Evolutionary conservation across 2,797 vertebrate genomes (phyloP), one percentile per base, ranked within the genome.

Genomic region (Cynodonichthys magdalenae): DNA sequence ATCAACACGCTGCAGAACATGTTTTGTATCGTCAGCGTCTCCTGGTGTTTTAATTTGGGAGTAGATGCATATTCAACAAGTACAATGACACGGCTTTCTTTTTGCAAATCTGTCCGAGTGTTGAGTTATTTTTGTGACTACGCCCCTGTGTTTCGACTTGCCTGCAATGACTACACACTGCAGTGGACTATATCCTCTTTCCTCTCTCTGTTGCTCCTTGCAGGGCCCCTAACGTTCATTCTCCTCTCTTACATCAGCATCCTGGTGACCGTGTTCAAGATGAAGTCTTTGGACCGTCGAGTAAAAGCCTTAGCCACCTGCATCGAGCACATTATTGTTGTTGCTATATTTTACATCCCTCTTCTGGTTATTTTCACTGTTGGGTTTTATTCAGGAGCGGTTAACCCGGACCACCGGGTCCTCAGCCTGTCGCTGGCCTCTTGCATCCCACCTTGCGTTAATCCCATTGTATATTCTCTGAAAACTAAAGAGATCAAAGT

Each of bases 81-180:
- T 15, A 71, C 84, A 49, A 86, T 92, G 52, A 81, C 74, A 7
- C 51, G 2, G 19, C 63, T 93, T 48, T 90, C 87, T 6, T 93
- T 90, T 39, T 93, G 92, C 41, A 73, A 29, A 1, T 92, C 91
- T 9, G 63, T 90, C 1, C 44, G 2, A 8, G 87, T 92, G 59
- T 74, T 80, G 46, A 92, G 91, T 34, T 92, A 90, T 63, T 92
- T 93, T 66, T 93, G 92, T 59, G 90, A 92, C 63, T 92, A 85
- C 36, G 80, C 86, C 0, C 90, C 90, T n/a, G 87, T 91, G 63
- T 91, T 90, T 29, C 69, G 83, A 62, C 81, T 92, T 0, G 80
- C 92, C 12, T 93, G 92, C 60, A 90, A 88, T 5, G 81, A 92
- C 50, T 52, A 69, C 51, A 45, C 80, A 0, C 0, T 83, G 59